These are phyloP conservation scores for Daboia siamensis DNA, from an alignment of 2,113 vertebrate genomes.

Conservation along the genomic window DNA sequence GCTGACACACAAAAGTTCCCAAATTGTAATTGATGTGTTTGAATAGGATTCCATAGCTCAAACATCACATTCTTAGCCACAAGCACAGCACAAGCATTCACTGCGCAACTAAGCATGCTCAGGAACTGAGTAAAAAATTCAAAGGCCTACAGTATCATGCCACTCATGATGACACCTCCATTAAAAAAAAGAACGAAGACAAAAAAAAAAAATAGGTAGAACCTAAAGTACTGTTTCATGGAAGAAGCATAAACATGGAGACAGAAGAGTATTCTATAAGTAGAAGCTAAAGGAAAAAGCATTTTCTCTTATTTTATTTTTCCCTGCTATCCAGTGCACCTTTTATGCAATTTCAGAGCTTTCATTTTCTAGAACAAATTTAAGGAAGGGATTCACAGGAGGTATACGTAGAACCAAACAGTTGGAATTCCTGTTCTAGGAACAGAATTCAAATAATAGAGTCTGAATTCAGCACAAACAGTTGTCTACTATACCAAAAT, in stretches of 20 bases:
- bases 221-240: too few relatives aligned
- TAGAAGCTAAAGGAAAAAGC: too few relatives aligned
- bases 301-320: not conserved
- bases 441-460: not conserved
- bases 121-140: not conserved
- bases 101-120: not conserved
- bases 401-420: not conserved
- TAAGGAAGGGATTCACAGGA: not conserved
- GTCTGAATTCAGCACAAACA: not conserved
- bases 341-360: not conserved
- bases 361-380: not conserved
- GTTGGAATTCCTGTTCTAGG: not conserved
- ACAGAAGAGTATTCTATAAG: not conserved
- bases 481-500: not conserved
- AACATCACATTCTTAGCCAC: not conserved
- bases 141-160: not conserved
- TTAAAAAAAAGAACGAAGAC: not conserved
- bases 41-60: not conserved
- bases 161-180: not conserved
- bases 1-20: not conserved
- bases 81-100: not conserved
- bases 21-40: not conserved
- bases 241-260: not conserved
- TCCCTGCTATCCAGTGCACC: not conserved
- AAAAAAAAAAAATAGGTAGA: not conserved